These are phyloP conservation scores for Ostrea edulis DNA, from an alignment of 1,140 invertebrate species.

Conservation along the genomic window DNA sequence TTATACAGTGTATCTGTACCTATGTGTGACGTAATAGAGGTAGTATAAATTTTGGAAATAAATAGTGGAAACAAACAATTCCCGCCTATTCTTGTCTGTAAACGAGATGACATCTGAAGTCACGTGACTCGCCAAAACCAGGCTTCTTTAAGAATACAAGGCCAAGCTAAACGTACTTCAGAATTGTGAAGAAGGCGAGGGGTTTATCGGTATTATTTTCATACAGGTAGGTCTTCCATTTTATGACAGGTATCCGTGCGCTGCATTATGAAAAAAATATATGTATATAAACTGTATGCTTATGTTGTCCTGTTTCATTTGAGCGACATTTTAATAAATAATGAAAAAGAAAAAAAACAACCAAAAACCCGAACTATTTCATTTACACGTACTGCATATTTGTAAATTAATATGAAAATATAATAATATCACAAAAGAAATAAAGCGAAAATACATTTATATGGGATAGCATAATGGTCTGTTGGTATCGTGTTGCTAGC, in stretches of 20 bases:
- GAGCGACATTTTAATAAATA: no score
- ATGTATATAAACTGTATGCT: no score
- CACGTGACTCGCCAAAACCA: slow-evolving; percentile 12
- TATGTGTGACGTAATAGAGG: slow-evolving; percentile 14
- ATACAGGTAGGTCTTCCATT: not conserved
- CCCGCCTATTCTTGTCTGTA: not conserved
- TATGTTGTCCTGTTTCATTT: no score
- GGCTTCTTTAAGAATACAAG: slow-evolving; percentile 16
- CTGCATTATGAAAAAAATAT: not conserved
- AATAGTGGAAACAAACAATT: slow-evolving; percentile 10
- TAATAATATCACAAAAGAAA: no score
- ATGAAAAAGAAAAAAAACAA: no score
- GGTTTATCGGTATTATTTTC: not conserved
- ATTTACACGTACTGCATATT: no score
- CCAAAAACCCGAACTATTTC: no score
- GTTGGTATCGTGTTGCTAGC: no score
- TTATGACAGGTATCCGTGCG: not conserved
- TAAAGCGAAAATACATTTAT: no score
- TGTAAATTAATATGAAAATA: no score
- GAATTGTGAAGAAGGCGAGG: not conserved
- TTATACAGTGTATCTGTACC: not conserved
- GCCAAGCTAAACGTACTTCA: not conserved
- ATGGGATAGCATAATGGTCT: no score
- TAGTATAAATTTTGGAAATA: slow-evolving; percentile 19
- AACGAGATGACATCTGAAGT: slow-evolving; percentile 13